Evolutionary conservation across 1,140 invertebrate species (phyloP).

Genomic region (Eciton burchellii): DNA sequence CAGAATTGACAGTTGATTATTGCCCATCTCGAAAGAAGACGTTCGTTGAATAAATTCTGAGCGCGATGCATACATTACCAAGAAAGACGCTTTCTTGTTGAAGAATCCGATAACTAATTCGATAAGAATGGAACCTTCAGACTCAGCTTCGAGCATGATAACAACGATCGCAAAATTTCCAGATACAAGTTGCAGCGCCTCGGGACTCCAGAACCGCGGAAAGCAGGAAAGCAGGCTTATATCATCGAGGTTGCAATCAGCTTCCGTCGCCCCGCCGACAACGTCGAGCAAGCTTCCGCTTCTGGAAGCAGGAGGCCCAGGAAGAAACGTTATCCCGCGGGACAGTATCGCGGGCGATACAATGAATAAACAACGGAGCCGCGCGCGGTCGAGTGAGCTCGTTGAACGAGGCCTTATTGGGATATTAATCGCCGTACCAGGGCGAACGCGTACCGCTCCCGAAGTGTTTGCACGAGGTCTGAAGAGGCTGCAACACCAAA

Average conservation of each 20-base stretch:
- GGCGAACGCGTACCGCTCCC: constrained; percentile 70
- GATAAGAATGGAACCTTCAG: too few relatives aligned
- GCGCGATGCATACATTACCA: background rate
- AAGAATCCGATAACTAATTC: too few relatives aligned
- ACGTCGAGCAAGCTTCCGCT: background rate
- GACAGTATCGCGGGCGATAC: constrained; percentile 69
- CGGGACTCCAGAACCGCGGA: too few relatives aligned
- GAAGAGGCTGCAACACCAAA: constrained; percentile 82
- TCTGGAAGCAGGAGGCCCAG: background rate
- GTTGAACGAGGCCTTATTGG: constrained; percentile 79
- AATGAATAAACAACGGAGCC: constrained; percentile 82
- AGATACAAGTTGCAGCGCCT: too few relatives aligned
- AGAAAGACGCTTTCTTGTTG: background rate
- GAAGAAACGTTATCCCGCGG: constrained; percentile 60
- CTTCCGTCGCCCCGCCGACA: background rate
- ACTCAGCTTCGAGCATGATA: too few relatives aligned
- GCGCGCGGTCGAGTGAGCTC: constrained; percentile 74
- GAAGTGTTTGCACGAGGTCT: constrained; percentile 81
- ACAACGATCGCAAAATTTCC: too few relatives aligned
- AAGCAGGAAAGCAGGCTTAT: too few relatives aligned
- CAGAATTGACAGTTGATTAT: too few relatives aligned
- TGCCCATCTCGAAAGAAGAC: too few relatives aligned
- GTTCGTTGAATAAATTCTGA: background rate
- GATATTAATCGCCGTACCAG: constrained; percentile 81
- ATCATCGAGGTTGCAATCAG: too few relatives aligned